phyloP scores from a whole-genome alignment of 2,797 vertebrate species.

The Labroides dimidiatus region DNA sequence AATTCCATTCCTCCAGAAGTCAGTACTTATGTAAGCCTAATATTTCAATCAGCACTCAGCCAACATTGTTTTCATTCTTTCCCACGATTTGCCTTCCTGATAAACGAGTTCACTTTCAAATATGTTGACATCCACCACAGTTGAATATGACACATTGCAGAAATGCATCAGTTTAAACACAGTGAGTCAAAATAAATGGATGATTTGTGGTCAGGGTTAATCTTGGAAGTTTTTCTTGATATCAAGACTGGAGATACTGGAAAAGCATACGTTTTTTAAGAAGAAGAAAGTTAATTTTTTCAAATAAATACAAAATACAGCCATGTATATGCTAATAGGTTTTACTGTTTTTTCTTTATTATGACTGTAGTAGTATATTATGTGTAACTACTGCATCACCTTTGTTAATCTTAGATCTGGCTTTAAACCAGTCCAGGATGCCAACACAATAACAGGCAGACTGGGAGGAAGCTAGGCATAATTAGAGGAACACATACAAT shows the following conservation, averaged over 20 bases:
- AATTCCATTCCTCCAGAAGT: too few relatives aligned
- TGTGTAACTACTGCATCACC: background rate
- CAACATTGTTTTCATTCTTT: background rate
- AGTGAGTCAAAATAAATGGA: background rate
- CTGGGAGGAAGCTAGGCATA: constrained; percentile 38
- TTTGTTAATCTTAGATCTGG: constrained; percentile 2
- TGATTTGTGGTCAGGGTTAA: background rate
- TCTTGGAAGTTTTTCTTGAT: background rate
- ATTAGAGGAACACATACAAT: constrained; percentile 37
- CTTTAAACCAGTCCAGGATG: constrained; percentile 34
- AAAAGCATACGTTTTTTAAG: background rate
- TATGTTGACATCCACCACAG: background rate
- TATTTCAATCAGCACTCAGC: background rate
- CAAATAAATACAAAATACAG: background rate
- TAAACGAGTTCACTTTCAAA: background rate
- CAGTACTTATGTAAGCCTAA: background rate
- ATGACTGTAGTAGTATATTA: background rate
- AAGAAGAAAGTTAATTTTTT: background rate
- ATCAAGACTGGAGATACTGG: background rate
- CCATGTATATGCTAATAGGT: too few relatives aligned
- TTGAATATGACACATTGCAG: background rate
- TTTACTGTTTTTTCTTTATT: background rate
- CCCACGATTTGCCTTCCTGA: background rate
- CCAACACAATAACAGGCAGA: constrained; percentile 51
- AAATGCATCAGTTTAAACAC: background rate